Evolutionary conservation across 2,113 vertebrate genomes (phyloP), one percentile per base, ranked within the genome.

Genomic region (Pholis gunnellus): DNA sequence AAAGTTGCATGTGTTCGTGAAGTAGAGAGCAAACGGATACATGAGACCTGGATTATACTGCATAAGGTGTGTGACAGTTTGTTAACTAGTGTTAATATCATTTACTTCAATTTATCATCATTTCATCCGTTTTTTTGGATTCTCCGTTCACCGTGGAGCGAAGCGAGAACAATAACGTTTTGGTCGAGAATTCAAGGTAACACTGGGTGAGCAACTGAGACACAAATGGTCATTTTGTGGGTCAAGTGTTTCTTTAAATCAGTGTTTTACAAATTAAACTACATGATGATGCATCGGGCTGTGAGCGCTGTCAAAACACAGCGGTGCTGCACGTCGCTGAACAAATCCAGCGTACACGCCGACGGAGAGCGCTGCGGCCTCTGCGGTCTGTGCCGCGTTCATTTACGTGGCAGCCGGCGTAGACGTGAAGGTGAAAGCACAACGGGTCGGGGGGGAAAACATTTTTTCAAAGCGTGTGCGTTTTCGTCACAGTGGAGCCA

Each of bases 401-500:
- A 8, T 44, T 18, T 1, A 20, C 13, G 9, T 57, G 59, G 77
- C 36, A 52, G 72, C 44, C 0, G 8, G 4, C 10, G 9, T 8
- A 15, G 25, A 72, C 60, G 54, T 14, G 11, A 42, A 68, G n/a
- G 59, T 72, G 74, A 75, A 86, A 77, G 68, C 40, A 59, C 9
- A 14, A 79, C 1, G 17, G 69, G 14, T 34, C 18, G 48, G 36
- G 5, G 27, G 25, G 5, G 27, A 22, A 3, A 86, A 40, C 48
- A 52, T 31, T 61, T 75, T 75, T 75, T 42, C 18, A 52, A 72
- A 77, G 61, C 54, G 73, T 48, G 73, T 69, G 72, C 2, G 27
- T 75, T 81, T 34, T 40, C 79, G 54, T 66, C 78, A 65, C 27
- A 72, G 67, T 56, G 73, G 64, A 46, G 46, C 50, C 50, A 59